Evolutionary conservation across 2,113 vertebrate genomes (phyloP), one percentile per base, ranked within the genome.

Genomic region (Gorsachius goisagi): DNA sequence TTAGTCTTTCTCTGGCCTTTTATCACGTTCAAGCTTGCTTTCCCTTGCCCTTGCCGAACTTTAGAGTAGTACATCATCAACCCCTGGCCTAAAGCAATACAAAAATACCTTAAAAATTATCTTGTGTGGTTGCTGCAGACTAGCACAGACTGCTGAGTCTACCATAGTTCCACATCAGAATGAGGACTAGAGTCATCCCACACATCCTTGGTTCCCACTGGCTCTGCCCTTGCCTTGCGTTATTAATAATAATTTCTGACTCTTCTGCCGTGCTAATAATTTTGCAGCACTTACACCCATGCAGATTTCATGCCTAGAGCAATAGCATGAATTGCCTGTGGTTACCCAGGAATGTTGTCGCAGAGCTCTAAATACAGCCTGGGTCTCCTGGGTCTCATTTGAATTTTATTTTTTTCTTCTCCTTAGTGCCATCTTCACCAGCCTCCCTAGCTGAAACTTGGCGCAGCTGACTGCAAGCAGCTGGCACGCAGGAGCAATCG

Each of bases 11-110:
- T 85, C 91, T 86, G 78, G 75, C 88, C 79, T 92, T 94, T 93
- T 97, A 96, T 95, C 94, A 94, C 6, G 0, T 83, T 82, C 60
- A 58, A 78, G 67, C 55, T 64, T 95, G 75, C 69, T 78, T 91
- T 84, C 91, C 85, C 75, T 86, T 95, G 78, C 85, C 79, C 79
- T 92, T 93, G 52, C 24, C 20, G 62, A 95, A 80, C 63, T 93
- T 95, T 5, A 74, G 71, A 95, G 80, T 72, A 59, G 64, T 68
- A 75, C 49, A 73, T 68, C 66, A 83, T 80, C 92, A 87, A 85
- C 39, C 75, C 18, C 27, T 68, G 74, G 88, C 83, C 71, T 66
- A 88, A 83, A 93, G 49, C 41, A 81, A 82, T 18, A 64, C n/a
- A 66, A 77, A 88, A 91, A 47, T 44, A 35, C 45, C 23, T 87